phyloP scores from a whole-genome alignment of 2,888 invertebrate species.

The Synanthedon formicaeformis region DNA sequence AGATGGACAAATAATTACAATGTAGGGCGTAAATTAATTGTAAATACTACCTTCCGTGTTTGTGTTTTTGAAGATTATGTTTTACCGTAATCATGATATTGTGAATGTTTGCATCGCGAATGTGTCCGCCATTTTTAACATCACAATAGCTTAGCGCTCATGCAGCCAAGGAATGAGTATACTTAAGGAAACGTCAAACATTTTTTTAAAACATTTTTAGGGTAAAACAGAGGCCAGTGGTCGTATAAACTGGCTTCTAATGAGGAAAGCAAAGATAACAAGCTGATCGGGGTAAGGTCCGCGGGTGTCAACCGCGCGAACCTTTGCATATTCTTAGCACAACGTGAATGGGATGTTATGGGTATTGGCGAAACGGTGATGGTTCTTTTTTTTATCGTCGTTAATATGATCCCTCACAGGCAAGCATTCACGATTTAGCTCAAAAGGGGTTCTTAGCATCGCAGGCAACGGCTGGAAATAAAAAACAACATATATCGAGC shows the following conservation, averaged over 20 bases:
- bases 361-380: constrained; percentile 63
- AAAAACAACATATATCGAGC: constrained; percentile 71
- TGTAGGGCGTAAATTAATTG: constrained; percentile 48
- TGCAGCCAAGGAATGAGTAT: constrained; percentile 68
- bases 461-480: constrained; percentile 72
- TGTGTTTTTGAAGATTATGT: constrained; percentile 52
- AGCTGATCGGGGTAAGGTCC: constrained; percentile 35
- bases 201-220: background rate
- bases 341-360: constrained; percentile 62
- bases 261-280: constrained; percentile 58
- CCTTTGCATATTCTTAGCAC: constrained; percentile 55
- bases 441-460: constrained; percentile 70
- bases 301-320: constrained; percentile 24
- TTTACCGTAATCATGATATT: constrained; percentile 57
- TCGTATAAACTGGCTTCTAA: constrained; percentile 57
- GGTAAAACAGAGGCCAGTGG: constrained; percentile 34
- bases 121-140: constrained; percentile 32
- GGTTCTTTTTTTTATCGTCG: constrained; percentile 58
- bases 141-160: constrained; percentile 54
- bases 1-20: constrained; percentile 22
- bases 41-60: constrained; percentile 63
- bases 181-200: constrained; percentile 1
- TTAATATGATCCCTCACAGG: constrained; percentile 70
- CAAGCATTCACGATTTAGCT: constrained; percentile 71
- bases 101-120: constrained; percentile 50